These are phyloP conservation scores for Urocyon cinereoargenteus DNA, from an alignment of 2,797 vertebrate genomes.

Conservation along the genomic window DNA sequence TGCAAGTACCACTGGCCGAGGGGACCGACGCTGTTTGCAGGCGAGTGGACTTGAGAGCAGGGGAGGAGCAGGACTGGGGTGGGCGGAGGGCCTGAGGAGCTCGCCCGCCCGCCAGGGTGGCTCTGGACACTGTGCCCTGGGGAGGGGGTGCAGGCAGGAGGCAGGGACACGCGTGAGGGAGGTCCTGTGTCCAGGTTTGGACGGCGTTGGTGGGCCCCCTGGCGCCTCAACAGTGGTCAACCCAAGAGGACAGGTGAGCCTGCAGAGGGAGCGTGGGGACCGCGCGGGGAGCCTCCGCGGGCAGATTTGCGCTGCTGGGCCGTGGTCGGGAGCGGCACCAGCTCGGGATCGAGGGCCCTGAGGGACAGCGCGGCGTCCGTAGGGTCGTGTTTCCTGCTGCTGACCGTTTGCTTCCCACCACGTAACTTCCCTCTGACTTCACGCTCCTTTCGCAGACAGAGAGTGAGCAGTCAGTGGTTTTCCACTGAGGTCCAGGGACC, in stretches of 20 bases:
- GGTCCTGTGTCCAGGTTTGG: fast-evolving
- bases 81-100: background rate
- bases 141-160: too few relatives aligned
- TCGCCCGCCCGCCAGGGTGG: fast-evolving
- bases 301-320: fast-evolving
- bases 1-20: background rate
- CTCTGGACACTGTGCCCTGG: fast-evolving
- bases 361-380: fast-evolving
- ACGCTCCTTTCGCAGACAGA: background rate
- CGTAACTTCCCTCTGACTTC: background rate
- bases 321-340: fast-evolving
- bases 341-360: background rate
- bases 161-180: fast-evolving
- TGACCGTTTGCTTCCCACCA: fast-evolving
- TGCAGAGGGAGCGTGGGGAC: fast-evolving
- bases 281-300: fast-evolving
- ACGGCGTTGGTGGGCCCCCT: fast-evolving
- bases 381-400: background rate
- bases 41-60: too few relatives aligned
- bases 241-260: fast-evolving
- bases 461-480: fast-evolving
- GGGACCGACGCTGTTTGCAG: background rate
- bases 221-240: background rate
- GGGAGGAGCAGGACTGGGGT: too few relatives aligned
- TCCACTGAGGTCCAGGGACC: too few relatives aligned